Evolutionary conservation across 2,113 vertebrate genomes (phyloP).

Genomic region (Nothobranchius kuhntae): DNA sequence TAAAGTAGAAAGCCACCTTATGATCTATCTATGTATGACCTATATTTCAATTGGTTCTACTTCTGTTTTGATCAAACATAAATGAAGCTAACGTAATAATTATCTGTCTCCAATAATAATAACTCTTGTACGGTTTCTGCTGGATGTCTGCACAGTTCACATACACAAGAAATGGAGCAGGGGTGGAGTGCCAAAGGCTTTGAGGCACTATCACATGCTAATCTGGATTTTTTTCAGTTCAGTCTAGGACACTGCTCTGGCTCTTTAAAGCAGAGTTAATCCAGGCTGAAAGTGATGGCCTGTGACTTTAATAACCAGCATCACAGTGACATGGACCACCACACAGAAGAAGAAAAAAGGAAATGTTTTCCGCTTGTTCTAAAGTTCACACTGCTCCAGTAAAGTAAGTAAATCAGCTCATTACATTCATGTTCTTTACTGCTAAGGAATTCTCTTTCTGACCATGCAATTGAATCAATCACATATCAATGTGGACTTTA

Average conservation of each 20-base stretch:
- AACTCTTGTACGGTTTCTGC: conserved; percentile 42
- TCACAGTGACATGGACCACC: conserved; percentile 58
- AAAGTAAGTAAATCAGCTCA: conserved; percentile 10
- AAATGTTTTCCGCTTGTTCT: conserved; percentile 12
- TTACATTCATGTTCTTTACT: no score
- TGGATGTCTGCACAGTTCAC: conserved; percentile 48
- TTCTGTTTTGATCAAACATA: no score
- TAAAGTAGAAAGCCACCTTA: no score
- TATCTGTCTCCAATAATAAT: no score
- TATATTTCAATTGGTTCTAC: no score
- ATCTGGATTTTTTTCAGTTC: conserved; percentile 68
- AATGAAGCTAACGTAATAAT: no score
- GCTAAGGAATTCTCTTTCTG: conserved; percentile 9
- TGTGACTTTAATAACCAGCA: conserved; percentile 71
- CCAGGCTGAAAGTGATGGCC: conserved; percentile 67
- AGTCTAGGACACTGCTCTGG: conserved; percentile 55
- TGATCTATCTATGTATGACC: no score
- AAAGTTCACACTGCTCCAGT: conserved; percentile 3
- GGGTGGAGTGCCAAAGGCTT: conserved; percentile 41
- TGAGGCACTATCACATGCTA: conserved; percentile 70
- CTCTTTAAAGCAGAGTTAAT: conserved; percentile 63
- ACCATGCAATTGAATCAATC: conserved; percentile 19
- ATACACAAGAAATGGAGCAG: conserved; percentile 17
- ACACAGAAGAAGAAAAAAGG: conserved; percentile 15
- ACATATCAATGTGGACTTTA: conserved; percentile 37